Evolutionary conservation across 1,140 invertebrate genomes (phyloP), one percentile per base, ranked within the genome.

Genomic region (Streblospio benedicti): DNA sequence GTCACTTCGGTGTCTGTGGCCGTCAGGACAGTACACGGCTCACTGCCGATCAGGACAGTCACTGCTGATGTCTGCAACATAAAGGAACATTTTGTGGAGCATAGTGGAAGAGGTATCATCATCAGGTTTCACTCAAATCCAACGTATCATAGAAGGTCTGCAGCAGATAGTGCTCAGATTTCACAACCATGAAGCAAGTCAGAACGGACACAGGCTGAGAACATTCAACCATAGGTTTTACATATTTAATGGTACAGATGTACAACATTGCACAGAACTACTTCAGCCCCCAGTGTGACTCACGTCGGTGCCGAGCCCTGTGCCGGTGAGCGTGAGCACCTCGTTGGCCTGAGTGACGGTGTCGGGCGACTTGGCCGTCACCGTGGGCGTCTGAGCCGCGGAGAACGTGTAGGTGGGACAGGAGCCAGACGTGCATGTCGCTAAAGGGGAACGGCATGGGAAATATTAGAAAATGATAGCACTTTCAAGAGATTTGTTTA

Each of bases 161-260:
- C n/a, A n/a, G n/a, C n/a, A n/a, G n/a, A n/a, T n/a, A n/a, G n/a
- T n/a, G n/a, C n/a, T n/a, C n/a, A n/a, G n/a, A n/a, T n/a, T n/a
- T n/a, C n/a, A n/a, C n/a, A n/a, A n/a, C n/a, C n/a, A n/a, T n/a
- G n/a, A n/a, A n/a, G n/a, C n/a, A n/a, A n/a, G n/a, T n/a, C n/a
- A n/a, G n/a, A n/a, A n/a, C n/a, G n/a, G n/a, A n/a, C 1, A 66
- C 64, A 1, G 60, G 20, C 18, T 69, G 62, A 27, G 41, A 43
- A n/a, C 67, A 68, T 4, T 67, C 50, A 6, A 63, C 67, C 23
- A 69, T 69, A 2, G 30, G 60, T 1, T 72, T 61, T 14, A 52
- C 41, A 0, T 64, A 67, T 1, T 47, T 30, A 0, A 58, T 61
- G 18, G 63, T 31, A 5, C 43, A 57, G 52, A 53, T 2, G 57